These are phyloP conservation scores for Pangasius djambal DNA, from an alignment of 2,797 vertebrate species.

Conservation along the genomic window DNA sequence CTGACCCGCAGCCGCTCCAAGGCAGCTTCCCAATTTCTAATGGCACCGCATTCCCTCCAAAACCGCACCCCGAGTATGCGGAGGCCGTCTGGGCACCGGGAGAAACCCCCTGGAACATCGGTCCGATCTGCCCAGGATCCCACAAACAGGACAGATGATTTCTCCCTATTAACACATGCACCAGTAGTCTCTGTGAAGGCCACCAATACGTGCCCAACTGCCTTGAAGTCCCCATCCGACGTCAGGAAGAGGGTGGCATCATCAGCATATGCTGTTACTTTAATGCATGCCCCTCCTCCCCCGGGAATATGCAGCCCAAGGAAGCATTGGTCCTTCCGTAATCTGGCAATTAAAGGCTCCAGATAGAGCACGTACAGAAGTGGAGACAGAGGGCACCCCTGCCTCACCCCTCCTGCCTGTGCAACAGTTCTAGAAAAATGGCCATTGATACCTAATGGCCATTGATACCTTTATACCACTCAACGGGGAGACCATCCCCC, in stretches of 20 bases:
- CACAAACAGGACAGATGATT: not conserved
- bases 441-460: not conserved
- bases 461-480: too few relatives aligned
- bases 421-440: not conserved
- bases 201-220: accelerated
- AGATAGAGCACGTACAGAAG: not conserved
- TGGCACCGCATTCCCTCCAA: too few relatives aligned
- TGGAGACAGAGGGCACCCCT: constrained; percentile 31
- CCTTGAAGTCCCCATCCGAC: accelerated
- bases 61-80: not conserved
- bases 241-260: constrained; percentile 4
- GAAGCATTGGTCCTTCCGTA: not conserved
- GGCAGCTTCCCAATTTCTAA: not conserved
- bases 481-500: not conserved
- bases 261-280: not conserved
- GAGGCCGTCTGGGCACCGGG: not conserved
- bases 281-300: not conserved
- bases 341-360: not conserved
- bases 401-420: constrained; percentile 28
- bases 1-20: not conserved
- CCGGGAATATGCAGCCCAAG: not conserved
- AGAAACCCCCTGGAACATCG: not conserved
- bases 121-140: not conserved
- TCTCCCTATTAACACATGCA: not conserved
- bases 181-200: not conserved